Evolutionary conservation across 2,888 invertebrate genomes (phyloP).

Genomic region (Artemia sp.): DNA sequence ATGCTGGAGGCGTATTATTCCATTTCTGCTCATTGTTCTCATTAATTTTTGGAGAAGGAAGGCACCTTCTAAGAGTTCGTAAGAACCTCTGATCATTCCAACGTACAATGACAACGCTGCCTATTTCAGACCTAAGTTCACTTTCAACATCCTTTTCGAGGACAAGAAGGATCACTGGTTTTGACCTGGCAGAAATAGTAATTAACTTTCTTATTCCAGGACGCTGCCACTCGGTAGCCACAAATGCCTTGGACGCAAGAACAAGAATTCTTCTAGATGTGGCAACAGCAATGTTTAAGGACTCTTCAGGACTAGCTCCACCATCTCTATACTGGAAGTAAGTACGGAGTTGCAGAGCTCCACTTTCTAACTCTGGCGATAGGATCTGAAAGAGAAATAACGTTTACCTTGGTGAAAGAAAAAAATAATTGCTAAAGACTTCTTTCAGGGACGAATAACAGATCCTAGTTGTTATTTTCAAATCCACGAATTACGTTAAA

Average conservation of each 20-base stretch:
- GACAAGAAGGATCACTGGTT: not conserved
- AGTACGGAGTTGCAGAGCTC: conserved; percentile 9
- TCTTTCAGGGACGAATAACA: too few relatives aligned
- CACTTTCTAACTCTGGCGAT: not conserved
- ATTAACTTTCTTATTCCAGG: conserved; percentile 14
- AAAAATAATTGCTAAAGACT: not conserved
- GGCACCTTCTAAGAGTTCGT: not conserved
- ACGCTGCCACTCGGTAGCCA: conserved; percentile 85
- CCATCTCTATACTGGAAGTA: conserved; percentile 30
- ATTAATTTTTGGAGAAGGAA: not conserved
- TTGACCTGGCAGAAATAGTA: not conserved
- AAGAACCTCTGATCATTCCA: not conserved
- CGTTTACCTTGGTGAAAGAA: not conserved
- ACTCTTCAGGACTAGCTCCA: conserved; percentile 70
- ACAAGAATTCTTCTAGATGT: conserved; percentile 74
- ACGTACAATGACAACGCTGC: conserved; percentile 4
- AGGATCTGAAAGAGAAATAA: not conserved
- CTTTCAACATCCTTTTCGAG: not conserved
- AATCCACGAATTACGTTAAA: too few relatives aligned
- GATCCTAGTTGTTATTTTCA: too few relatives aligned
- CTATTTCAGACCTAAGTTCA: conserved; percentile 6
- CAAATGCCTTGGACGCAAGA: conserved; percentile 76
- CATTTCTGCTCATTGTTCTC: conserved; percentile 2
- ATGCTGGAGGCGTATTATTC: not conserved
- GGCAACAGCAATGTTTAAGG: conserved; percentile 78